phyloP scores from a whole-genome alignment of 2,797 vertebrate species.

The Mormyrus proboscirostris region DNA sequence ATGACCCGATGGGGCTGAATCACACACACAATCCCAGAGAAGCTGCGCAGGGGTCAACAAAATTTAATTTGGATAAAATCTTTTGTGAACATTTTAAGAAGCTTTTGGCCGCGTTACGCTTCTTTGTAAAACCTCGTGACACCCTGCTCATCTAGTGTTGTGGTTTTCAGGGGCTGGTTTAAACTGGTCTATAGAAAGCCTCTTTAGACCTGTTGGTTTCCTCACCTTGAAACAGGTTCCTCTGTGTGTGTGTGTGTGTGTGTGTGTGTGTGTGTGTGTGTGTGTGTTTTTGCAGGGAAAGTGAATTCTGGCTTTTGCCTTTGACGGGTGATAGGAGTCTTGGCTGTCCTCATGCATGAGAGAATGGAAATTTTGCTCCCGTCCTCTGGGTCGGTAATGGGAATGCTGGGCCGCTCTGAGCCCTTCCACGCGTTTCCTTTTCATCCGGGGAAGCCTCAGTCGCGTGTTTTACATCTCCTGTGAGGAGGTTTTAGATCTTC shows the following conservation, averaged over 20 bases:
- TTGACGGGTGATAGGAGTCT: not conserved
- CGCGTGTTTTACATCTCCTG: not conserved
- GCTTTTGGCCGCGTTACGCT: not conserved
- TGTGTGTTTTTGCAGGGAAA: not conserved
- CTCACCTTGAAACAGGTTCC: not conserved
- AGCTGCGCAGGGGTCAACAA: not conserved
- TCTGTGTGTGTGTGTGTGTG: too few species aligned
- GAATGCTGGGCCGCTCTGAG: too few species aligned
- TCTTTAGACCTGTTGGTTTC: not conserved
- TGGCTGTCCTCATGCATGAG: not conserved
- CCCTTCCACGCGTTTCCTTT: not conserved
- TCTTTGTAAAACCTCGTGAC: not conserved
- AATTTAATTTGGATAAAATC: not conserved
- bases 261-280: not conserved
- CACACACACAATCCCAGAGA: not conserved
- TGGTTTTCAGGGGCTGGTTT: not conserved
- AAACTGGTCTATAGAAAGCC: not conserved
- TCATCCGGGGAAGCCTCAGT: not conserved
- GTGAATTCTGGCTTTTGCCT: not conserved
- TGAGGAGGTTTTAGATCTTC: not conserved
- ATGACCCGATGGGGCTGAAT: not conserved
- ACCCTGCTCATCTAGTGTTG: not conserved
- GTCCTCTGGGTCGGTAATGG: not conserved
- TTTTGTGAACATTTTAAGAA: not conserved
- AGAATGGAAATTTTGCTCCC: not conserved